Base-by-base conservation (phyloP, 1,140 invertebrate species). In the Bombus fervidus region DNA sequence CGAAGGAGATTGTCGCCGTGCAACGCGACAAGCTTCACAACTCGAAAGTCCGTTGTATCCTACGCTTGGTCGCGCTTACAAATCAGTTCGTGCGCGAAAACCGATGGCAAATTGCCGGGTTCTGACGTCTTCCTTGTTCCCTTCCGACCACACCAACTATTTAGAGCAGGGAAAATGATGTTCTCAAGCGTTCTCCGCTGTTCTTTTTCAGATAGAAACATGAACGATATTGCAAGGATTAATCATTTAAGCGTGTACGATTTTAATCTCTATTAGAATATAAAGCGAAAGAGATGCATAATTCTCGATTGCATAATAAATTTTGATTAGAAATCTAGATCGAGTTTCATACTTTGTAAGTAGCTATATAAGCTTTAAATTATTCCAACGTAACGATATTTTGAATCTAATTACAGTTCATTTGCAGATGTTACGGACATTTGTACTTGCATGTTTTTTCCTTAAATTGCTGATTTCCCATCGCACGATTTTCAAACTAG, bases 41-140 rank as follows among this genome's bases (percentile, higher is more conserved):
- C 25, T 77, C 47, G 25, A 53, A 39, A 34, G 31, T 9, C 18
- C n/a, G 8, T 3, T 34, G 41, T 68, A 34, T 64, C 12, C 28
- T 37, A 25, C 41, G 41, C 31, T 47, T 31, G 5, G 9, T 5
- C 62, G 53, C 75, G 34, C 34, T 59, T 22, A 41, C 75, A 77
- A 53, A 77, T 57, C 31, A 28, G 47, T 3, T 57, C 47, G 57
- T 12, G 62, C 64, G 43, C 39, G 43, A 71, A 71, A 71, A 66
- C 25, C 78, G 34, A 71, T 57, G 43, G 66, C 78, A 81, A 69
- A 69, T 81, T 57, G 80, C 80, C n/a, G 22, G 53, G 25, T 31
- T 82, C 37, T 64, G 37, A 74, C 69, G 53, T 82, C 80, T 82
- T 66, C 31, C 41, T 76, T 76, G 28, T 31, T 6, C 10, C 13